Conservation (phyloP, 1,140 invertebrate genomes). For the Hirudo medicinalis region DNA sequence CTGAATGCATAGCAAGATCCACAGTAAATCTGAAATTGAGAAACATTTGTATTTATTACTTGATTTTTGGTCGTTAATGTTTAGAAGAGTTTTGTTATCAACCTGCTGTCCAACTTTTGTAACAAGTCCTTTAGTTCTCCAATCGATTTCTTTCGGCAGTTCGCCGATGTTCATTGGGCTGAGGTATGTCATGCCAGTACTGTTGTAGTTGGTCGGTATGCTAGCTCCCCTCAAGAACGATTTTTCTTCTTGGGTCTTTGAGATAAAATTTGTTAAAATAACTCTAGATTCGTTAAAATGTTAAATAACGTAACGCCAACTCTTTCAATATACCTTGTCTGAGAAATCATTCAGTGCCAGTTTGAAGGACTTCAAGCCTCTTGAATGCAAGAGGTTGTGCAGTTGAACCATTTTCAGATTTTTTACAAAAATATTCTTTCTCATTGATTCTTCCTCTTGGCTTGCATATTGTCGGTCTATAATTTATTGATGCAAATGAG, state of each 20-base stretch:
- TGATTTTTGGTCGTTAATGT: no score
- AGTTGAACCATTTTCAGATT: constrained; percentile 20
- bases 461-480: not conserved
- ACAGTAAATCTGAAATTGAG: constrained; percentile 33
- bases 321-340: constrained; percentile 15
- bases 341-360: constrained; percentile 19
- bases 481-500: no score
- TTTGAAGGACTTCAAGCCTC: constrained; percentile 15
- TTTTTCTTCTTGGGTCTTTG: no score
- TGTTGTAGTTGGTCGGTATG: not conserved
- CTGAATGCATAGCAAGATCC: constrained; percentile 38
- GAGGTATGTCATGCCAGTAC: not conserved
- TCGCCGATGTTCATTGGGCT: not conserved
- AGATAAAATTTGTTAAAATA: no score
- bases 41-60: no score
- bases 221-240: not conserved
- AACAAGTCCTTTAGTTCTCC: constrained; percentile 42
- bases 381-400: constrained; percentile 19
- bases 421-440: constrained; percentile 14
- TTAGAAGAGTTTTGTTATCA: not conserved
- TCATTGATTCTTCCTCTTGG: constrained; percentile 7
- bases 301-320: no score
- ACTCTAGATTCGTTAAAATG: no score
- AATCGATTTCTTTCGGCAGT: constrained; percentile 35
- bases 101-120: constrained; percentile 44